Percentiles rank a stretch among this genome's conserved stretches.
These are phyloP conservation scores for Amphipoea lucens DNA, from an alignment of 2,888 invertebrate species.

Conservation along the genomic window DNA sequence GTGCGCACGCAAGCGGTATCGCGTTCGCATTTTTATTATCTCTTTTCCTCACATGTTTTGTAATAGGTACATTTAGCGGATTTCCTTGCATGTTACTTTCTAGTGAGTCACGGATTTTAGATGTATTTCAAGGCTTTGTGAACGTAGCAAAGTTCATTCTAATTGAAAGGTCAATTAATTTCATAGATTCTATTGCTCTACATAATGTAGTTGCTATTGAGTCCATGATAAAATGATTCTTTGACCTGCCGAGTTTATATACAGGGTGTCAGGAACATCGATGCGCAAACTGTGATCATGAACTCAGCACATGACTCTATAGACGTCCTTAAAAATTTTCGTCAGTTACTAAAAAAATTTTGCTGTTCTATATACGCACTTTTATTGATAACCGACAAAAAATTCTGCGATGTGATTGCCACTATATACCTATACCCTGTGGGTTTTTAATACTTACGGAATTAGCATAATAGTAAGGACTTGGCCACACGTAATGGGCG, in stretches of 20 bases:
- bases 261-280: no score
- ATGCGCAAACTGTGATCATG: no score
- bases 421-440: no score
- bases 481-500: no score
- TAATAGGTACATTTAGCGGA: constrained; percentile 40
- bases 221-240: background rate
- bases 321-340: no score
- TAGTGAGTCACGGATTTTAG: constrained; percentile 34
- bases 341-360: no score
- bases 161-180: background rate
- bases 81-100: constrained; percentile 54
- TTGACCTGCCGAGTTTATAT: background rate
- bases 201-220: background rate
- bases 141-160: background rate
- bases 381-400: no score
- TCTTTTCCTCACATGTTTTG: constrained; percentile 47
- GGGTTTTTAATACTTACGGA: no score
- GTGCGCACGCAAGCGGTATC: constrained; percentile 40
- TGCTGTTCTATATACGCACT: no score
- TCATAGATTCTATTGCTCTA: background rate
- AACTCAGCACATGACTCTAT: no score
- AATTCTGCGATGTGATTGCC: no score
- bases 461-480: no score
- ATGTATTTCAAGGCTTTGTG: constrained; percentile 21
- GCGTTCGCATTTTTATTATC: constrained; percentile 22